Percentiles rank a stretch among this genome's conserved stretches.
Conservation (phyloP, 1,140 invertebrate genomes). For the Oryctes rhinoceros region DNA sequence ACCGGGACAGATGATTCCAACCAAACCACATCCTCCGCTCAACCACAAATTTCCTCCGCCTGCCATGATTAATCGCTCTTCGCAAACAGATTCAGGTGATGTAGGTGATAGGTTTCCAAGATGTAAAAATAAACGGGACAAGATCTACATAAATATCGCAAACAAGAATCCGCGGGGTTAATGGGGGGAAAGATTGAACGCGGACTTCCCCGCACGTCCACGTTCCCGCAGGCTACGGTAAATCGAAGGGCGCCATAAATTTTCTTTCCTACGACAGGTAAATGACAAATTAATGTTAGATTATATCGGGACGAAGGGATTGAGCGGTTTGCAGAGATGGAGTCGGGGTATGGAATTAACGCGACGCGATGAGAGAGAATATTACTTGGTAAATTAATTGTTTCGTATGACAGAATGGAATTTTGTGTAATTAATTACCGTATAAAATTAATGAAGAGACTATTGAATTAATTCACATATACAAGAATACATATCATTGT, state of each 20-base stretch:
- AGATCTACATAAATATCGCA: too few species aligned
- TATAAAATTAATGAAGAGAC: constrained; percentile 15
- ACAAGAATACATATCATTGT: neutral
- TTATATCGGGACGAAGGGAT: neutral
- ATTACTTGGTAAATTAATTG: constrained; percentile 11
- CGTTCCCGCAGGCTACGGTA: neutral
- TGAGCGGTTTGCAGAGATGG: neutral
- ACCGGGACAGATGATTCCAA: too few species aligned
- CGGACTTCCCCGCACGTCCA: too few species aligned
- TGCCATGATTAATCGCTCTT: too few species aligned
- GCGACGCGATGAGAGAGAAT: neutral
- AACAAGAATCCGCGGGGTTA: too few species aligned
- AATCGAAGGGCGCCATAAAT: neutral
- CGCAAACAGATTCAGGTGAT: too few species aligned
- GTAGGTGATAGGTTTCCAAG: too few species aligned
- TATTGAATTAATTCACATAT: neutral
- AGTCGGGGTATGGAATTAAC: neutral
- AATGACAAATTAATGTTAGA: neutral
- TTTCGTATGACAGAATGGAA: constrained; percentile 1
- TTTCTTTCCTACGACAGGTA: constrained; percentile 10
- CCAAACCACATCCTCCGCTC: too few species aligned
- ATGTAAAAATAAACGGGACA: too few species aligned
- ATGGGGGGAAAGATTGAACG: too few species aligned
- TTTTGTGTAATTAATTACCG: constrained; percentile 9
- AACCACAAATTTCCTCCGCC: too few species aligned